A percentile compares a stretch with the other conserved stretches of the same genome.
These are phyloP conservation scores for Polymixis lichenea DNA, from an alignment of 2,888 invertebrate genomes.

Conservation along the genomic window DNA sequence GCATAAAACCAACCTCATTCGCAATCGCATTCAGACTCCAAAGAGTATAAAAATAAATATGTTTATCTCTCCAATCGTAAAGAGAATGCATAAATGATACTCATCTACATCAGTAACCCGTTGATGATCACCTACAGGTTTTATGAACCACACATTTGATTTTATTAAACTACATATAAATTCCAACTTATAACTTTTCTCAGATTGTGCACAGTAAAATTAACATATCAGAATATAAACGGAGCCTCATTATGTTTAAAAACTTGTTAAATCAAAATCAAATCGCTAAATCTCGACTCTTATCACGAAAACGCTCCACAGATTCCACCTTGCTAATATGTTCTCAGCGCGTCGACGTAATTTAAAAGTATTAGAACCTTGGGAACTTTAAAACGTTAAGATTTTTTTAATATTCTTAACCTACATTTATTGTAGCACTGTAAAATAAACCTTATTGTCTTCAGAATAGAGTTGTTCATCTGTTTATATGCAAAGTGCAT, in stretches of 20 bases:
- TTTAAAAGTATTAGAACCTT: conserved; percentile 67
- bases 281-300: conserved; percentile 29
- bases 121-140: conserved; percentile 32
- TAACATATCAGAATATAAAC: conserved; percentile 39
- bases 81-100: conserved; percentile 29
- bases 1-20: conserved; percentile 6
- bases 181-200: conserved; percentile 23
- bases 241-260: conserved; percentile 6
- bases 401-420: conserved; percentile 69
- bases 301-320: conserved; percentile 39
- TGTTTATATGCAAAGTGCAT: conserved; percentile 75
- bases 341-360: conserved; percentile 60
- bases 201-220: conserved; percentile 22
- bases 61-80: conserved; percentile 23
- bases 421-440: conserved; percentile 49
- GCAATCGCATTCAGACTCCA: not conserved
- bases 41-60: conserved; percentile 18
- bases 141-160: conserved; percentile 36
- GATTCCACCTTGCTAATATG: conserved; percentile 65
- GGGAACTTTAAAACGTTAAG: conserved; percentile 65
- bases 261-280: conserved; percentile 18
- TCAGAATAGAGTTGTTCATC: conserved; percentile 25
- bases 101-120: conserved; percentile 12
- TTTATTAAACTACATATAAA: conserved; percentile 44
- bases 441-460: conserved; percentile 33